phyloP scores from a whole-genome alignment of 2,113 vertebrate species.

The Cyanoramphus novaezelandiae region DNA sequence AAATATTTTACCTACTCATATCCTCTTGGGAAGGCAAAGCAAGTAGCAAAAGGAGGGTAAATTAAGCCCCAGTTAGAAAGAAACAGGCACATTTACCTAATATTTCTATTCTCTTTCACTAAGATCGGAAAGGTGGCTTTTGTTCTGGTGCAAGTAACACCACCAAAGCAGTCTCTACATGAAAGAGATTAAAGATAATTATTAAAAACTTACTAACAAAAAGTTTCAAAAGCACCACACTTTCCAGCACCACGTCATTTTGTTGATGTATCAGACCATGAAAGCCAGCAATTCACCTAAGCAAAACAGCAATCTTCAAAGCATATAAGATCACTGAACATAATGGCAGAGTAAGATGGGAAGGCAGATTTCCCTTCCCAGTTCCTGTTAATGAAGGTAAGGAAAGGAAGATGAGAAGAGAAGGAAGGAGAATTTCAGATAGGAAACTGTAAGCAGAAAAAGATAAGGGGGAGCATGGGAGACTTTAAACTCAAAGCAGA shows the following conservation, averaged over 20 bases:
- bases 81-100: background rate
- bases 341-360: background rate
- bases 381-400: background rate
- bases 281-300: background rate
- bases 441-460: background rate
- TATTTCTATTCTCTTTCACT: background rate
- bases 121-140: accelerated
- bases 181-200: background rate
- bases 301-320: slow-evolving; percentile 14
- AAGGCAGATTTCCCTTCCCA: background rate
- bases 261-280: background rate
- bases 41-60: background rate
- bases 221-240: background rate
- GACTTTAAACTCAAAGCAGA: background rate
- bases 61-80: background rate
- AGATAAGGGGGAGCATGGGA: background rate
- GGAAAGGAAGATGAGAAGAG: background rate
- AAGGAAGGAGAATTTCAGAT: background rate
- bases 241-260: background rate
- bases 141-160: background rate
- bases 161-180: background rate
- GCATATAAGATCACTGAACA: background rate
- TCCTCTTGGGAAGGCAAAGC: background rate
- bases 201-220: background rate
- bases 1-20: background rate